These are phyloP conservation scores for Chauna torquata DNA, from an alignment of 2,113 vertebrate species.

Conservation along the genomic window DNA sequence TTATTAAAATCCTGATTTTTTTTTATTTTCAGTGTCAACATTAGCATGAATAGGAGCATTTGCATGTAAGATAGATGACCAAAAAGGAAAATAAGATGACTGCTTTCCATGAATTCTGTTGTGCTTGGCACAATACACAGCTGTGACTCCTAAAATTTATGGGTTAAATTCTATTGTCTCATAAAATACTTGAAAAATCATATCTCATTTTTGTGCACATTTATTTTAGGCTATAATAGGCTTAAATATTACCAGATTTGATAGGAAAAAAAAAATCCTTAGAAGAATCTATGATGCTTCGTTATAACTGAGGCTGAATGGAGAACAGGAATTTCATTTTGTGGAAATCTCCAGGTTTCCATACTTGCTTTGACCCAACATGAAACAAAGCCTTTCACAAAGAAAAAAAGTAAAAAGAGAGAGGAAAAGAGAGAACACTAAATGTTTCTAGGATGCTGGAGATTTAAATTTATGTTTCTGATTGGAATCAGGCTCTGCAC, in stretches of 20 bases:
- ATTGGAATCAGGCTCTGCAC: background rate
- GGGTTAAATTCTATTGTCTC: background rate
- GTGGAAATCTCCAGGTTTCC: background rate
- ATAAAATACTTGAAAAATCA: background rate
- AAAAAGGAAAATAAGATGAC: background rate
- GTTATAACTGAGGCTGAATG: background rate
- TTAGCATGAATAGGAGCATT: background rate
- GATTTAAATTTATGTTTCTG: background rate
- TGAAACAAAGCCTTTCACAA: background rate
- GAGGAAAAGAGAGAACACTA: background rate
- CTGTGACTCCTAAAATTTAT: background rate
- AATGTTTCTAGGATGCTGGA: background rate
- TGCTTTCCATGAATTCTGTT: background rate
- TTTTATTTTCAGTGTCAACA: slow-evolving; percentile 10
- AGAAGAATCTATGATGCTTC: background rate
- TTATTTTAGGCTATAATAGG: background rate
- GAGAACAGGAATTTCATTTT: background rate
- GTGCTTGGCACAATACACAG: background rate
- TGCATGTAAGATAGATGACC: background rate
- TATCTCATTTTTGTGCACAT: background rate
- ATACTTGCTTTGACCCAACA: background rate
- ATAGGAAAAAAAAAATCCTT: background rate
- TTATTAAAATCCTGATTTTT: background rate
- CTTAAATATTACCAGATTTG: background rate
- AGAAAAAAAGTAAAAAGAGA: background rate